A percentile compares a stretch with the other conserved stretches of the same genome.
Evolutionary conservation across 1,140 invertebrate genomes (phyloP).

Genomic region (Lordiphosa mommai): DNA sequence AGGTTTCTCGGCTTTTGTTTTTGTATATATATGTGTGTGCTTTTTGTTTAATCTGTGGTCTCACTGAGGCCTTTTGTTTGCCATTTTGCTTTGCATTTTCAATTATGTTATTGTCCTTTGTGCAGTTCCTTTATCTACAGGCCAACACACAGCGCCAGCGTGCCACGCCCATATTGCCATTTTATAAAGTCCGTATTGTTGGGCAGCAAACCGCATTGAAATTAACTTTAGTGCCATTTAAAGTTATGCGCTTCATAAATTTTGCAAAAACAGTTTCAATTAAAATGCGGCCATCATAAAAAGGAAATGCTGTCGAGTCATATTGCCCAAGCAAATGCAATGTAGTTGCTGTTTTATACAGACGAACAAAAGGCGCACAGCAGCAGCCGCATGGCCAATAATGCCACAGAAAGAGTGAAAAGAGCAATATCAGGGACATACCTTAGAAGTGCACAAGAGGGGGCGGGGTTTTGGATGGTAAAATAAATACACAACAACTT

Average conservation of each 20-base stretch:
- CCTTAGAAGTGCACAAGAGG: neutral
- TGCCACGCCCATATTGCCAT: neutral
- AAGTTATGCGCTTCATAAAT: constrained; percentile 77
- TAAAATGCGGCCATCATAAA: constrained; percentile 77
- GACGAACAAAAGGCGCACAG: constrained; percentile 56
- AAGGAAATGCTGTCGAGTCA: constrained; percentile 72
- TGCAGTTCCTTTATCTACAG: constrained; percentile 2
- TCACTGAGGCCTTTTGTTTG: constrained; percentile 25
- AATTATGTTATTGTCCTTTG: constrained; percentile 31
- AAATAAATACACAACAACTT: no score
- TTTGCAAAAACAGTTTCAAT: constrained; percentile 75
- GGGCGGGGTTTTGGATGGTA: neutral
- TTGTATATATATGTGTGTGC: neutral
- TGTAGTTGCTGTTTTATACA: constrained; percentile 32
- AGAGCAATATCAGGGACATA: neutral
- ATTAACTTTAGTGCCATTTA: constrained; percentile 78
- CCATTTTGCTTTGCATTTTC: constrained; percentile 26
- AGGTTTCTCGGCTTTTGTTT: neutral
- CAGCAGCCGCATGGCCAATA: constrained; percentile 60
- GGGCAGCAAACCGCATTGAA: constrained; percentile 65
- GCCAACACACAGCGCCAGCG: neutral
- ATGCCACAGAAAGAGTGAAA: constrained; percentile 17
- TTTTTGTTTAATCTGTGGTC: neutral
- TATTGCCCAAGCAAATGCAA: constrained; percentile 63
- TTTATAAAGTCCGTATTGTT: neutral